phyloP scores from a whole-genome alignment of 2,888 invertebrate genomes.

The Temnothorax ravouxi region DNA sequence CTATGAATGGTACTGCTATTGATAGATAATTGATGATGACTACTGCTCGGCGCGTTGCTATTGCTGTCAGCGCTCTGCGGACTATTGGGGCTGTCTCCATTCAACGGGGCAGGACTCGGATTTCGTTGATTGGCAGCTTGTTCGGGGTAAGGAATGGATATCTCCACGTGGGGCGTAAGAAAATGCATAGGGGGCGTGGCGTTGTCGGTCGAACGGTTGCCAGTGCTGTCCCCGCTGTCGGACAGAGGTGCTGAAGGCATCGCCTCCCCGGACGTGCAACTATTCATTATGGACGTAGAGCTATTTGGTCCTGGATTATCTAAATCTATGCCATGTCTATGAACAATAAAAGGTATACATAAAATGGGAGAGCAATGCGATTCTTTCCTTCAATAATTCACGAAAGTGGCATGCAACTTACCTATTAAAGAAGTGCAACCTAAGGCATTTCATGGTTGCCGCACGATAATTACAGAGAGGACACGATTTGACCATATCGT shows the following conservation, averaged over 20 bases:
- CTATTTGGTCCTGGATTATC: constrained; percentile 95
- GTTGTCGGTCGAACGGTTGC: constrained; percentile 93
- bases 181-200: constrained; percentile 97
- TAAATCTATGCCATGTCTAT: constrained; percentile 95
- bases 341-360: constrained; percentile 61
- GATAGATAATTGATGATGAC: constrained; percentile 88
- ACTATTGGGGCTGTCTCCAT: constrained; percentile 91
- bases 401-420: constrained; percentile 80
- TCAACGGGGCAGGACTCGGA: constrained; percentile 87
- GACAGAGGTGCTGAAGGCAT: constrained; percentile 92
- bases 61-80: constrained; percentile 94
- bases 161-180: constrained; percentile 96
- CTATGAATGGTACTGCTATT: constrained; percentile 86
- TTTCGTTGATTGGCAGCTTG: constrained; percentile 88
- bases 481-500: constrained; percentile 96
- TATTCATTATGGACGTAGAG: constrained; percentile 92
- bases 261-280: constrained; percentile 88
- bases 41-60: constrained; percentile 91
- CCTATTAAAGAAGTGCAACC: constrained; percentile 96
- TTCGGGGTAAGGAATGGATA: constrained; percentile 95
- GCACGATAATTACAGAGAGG: constrained; percentile 96
- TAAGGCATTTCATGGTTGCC: constrained; percentile 95
- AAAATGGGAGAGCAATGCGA: background rate
- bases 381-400: background rate
- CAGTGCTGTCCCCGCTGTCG: constrained; percentile 94